Base-by-base conservation (phyloP, 1,140 invertebrate genomes). In the Procambarus clarkii region DNA sequence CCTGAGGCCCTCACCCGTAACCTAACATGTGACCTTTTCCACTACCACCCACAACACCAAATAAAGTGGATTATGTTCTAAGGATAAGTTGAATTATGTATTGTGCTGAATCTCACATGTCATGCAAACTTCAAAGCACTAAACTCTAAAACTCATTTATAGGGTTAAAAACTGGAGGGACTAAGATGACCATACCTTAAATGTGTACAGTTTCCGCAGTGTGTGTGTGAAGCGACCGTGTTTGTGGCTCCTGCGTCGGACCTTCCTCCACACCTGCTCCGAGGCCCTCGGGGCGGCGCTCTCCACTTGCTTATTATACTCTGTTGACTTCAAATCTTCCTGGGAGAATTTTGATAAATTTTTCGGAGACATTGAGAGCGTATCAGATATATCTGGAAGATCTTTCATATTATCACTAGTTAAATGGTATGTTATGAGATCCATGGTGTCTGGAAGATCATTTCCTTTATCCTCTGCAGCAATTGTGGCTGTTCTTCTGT, bases 361-460 rank as follows among this genome's bases (percentile, higher is more conserved):
- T 34, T 86, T 50, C 45, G 24, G 74, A 21, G 48, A 8, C 11
- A 71, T 48, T 8, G 76, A 58, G 24, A 86, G 48, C 34, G 21
- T 60, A 18, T 78, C 48, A 13, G 45, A 60, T 24, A 45, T 86
- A 50, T 86, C 85, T 45, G 85, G 60, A 9, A 86, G 46, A 21
- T 86, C 85, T 48, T 45, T 86, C 54, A 24, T 21, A 60, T 21
- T 45, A 34, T 77, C 85, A 15, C 24, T 34, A 8, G 21, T 9
- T n/a, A 58, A 21, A 15, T 86, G 71, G 50, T 78, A 77, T 21
- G 85, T 58, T 45, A 81, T 24, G 4, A 45, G 54, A 13, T 44
- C 60, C 34, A 77, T 86, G 5, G 74, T 18, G 76, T 78, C 76
- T 54, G 74, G 9, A 1, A 58, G 9, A 9, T 76, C 85, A 60